phyloP scores from a whole-genome alignment of 2,888 invertebrate species.

The Drosophila meridiana region DNA sequence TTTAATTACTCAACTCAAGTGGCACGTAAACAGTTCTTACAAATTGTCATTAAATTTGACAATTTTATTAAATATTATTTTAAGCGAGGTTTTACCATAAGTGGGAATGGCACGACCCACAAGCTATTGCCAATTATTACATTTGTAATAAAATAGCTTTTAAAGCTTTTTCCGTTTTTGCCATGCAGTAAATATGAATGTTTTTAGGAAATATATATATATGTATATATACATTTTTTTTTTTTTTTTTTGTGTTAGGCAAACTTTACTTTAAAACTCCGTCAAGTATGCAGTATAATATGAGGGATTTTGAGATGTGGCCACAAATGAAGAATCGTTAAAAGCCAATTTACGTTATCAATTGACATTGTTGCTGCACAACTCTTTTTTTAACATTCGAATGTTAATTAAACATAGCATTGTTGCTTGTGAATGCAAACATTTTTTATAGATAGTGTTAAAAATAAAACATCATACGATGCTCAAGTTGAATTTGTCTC shows the following conservation, averaged over 20 bases:
- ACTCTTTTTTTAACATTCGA: slow-evolving; percentile 7
- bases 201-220: not conserved
- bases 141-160: not conserved
- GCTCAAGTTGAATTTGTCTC: slow-evolving; percentile 10
- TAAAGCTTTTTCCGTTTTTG: not conserved
- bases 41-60: not conserved
- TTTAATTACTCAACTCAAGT: slow-evolving; percentile 31
- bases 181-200: not conserved
- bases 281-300: slow-evolving; percentile 44
- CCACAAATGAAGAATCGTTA: slow-evolving; percentile 23
- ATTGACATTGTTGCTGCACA: not conserved
- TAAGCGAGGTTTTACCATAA: not conserved
- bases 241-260: not conserved
- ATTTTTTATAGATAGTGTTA: not conserved
- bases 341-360: slow-evolving; percentile 27
- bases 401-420: slow-evolving; percentile 38
- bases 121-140: not conserved
- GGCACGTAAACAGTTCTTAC: slow-evolving; percentile 8
- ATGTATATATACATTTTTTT: not conserved
- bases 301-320: not conserved
- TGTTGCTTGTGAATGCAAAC: slow-evolving; percentile 6
- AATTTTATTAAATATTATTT: not conserved
- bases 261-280: slow-evolving; percentile 5
- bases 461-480: slow-evolving; percentile 8
- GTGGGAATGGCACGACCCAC: not conserved